Conservation (phyloP, 2,888 invertebrate genomes). For the Physocephala rufipes region DNA sequence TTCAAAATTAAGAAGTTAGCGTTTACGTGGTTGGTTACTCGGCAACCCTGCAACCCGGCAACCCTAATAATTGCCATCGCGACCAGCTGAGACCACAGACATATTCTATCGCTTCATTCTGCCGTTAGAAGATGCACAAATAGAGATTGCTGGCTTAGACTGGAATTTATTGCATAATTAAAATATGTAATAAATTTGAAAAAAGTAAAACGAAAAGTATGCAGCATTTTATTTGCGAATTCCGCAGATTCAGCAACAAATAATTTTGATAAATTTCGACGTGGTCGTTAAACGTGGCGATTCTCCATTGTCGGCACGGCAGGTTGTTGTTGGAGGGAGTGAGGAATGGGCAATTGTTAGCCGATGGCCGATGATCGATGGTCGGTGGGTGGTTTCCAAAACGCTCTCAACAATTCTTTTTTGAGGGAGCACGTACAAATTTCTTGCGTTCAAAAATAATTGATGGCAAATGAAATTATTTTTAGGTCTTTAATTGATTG, state of each 20-base stretch:
- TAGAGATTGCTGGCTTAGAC: slow-evolving; percentile 21
- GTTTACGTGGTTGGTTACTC: neutral
- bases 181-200: slow-evolving; percentile 21
- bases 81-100: neutral
- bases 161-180: slow-evolving; percentile 27
- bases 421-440: neutral
- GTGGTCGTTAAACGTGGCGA: neutral
- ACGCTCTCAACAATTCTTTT: neutral
- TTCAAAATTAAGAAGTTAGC: neutral
- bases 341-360: too few relatives aligned
- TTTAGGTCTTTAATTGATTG: slow-evolving; percentile 7
- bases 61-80: neutral
- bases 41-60: neutral
- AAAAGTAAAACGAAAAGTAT: slow-evolving; percentile 4
- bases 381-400: too few relatives aligned
- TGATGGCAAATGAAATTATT: slow-evolving; percentile 3
- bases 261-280: neutral
- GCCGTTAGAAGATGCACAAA: neutral
- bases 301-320: too few relatives aligned
- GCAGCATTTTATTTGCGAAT: slow-evolving; percentile 9
- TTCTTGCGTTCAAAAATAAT: neutral
- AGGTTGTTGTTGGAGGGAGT: too few relatives aligned
- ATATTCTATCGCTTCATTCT: neutral
- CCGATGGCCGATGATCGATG: too few relatives aligned
- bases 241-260: neutral